Evolutionary conservation across 2,797 vertebrate species (phyloP).

Genomic region (Harpia harpyja): DNA sequence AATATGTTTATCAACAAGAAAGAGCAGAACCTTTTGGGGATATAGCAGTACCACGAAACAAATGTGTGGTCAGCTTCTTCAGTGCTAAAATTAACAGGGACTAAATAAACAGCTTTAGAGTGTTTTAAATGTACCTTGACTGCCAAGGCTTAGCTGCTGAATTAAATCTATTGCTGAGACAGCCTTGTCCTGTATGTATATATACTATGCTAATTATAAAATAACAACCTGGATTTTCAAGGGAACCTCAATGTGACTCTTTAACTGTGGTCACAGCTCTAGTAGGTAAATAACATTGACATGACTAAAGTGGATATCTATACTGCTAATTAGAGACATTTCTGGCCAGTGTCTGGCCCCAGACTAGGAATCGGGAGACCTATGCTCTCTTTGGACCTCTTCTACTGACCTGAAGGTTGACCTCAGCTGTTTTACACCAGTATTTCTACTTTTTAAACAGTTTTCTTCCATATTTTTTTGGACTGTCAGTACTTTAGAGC

Average conservation of each 20-base stretch:
- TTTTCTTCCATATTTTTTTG: background rate
- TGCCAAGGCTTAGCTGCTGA: background rate
- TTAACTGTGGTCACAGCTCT: background rate
- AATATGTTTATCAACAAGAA: background rate
- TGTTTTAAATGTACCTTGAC: background rate
- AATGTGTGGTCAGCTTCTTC: background rate
- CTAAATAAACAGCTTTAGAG: conserved; percentile 14
- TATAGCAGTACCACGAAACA: background rate
- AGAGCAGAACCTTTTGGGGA: background rate
- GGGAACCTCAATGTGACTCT: conserved; percentile 21
- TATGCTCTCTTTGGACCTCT: background rate
- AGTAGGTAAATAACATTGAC: background rate
- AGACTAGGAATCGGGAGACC: background rate
- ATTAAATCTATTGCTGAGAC: background rate
- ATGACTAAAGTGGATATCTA: background rate
- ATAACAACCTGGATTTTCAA: conserved; percentile 33
- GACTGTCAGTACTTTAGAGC: background rate
- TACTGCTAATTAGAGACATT: background rate
- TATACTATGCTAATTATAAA: conserved; percentile 39
- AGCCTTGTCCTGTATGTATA: background rate
- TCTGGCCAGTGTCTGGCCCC: background rate
- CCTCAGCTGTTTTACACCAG: background rate
- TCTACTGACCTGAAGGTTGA: background rate
- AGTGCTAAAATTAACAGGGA: background rate
- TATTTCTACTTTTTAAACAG: background rate